These are phyloP conservation scores for Macroglossus sobrinus DNA, from an alignment of 2,113 vertebrate species.

Conservation along the genomic window DNA sequence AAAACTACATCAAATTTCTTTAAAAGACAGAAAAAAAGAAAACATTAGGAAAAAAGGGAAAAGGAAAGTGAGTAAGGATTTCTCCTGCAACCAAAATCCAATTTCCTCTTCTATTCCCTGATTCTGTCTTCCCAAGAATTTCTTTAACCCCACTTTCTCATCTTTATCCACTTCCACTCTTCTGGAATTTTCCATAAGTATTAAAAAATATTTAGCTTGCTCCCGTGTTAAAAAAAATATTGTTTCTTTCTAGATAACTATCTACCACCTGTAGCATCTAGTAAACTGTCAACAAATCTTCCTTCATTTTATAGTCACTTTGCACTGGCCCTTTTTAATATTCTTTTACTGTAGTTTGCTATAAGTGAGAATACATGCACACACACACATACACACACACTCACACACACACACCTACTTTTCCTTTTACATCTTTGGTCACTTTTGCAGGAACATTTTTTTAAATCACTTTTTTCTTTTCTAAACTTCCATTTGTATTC, in stretches of 20 bases:
- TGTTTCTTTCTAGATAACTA: no score
- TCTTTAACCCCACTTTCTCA: not conserved
- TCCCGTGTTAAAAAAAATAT: not conserved
- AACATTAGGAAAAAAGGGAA: not conserved
- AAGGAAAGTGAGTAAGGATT: not conserved
- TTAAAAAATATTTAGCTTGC: not conserved
- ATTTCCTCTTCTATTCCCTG: not conserved
- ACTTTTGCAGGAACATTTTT: not conserved
- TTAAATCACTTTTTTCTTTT: not conserved
- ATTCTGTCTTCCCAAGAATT: not conserved
- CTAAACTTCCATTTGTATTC: not conserved
- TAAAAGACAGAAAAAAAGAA: not conserved
- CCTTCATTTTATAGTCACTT: not conserved
- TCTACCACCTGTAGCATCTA: fast-evolving
- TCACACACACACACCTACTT: not conserved
- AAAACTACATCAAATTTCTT: not conserved
- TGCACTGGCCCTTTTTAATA: no score
- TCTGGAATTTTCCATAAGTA: not conserved
- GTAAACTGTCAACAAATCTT: not conserved
- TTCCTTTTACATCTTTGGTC: not conserved
- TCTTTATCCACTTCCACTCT: not conserved
- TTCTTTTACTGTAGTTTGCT: not conserved
- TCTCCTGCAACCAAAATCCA: not conserved
- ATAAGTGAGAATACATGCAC: not conserved
- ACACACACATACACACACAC: not conserved